phyloP scores from a whole-genome alignment of 2,888 invertebrate species.

The Colletes collaris region DNA sequence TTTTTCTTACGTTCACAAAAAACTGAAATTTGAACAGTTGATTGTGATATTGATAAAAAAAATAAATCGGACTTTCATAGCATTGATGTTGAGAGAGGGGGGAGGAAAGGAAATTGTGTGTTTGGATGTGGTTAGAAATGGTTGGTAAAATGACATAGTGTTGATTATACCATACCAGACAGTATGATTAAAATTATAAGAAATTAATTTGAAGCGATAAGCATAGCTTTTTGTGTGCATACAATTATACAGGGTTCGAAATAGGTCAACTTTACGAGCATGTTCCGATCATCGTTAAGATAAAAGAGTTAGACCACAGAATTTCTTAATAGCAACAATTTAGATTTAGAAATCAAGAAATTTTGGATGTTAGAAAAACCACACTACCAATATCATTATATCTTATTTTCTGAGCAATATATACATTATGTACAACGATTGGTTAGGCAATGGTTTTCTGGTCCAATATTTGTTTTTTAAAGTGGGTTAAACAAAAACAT shows the following conservation, averaged over 20 bases:
- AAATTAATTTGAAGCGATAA: conserved; percentile 12
- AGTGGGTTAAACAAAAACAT: too few relatives aligned
- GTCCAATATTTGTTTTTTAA: too few relatives aligned
- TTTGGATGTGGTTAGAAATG: conserved; percentile 13
- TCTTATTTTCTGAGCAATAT: too few relatives aligned
- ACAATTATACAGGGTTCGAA: not conserved
- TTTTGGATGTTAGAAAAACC: too few relatives aligned
- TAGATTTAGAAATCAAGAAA: too few relatives aligned
- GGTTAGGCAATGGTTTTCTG: too few relatives aligned
- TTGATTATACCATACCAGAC: not conserved
- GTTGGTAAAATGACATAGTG: conserved; percentile 10
- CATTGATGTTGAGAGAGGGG: conserved; percentile 76
- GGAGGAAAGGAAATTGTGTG: conserved; percentile 10
- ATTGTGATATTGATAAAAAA: conserved; percentile 3
- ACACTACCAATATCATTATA: too few relatives aligned
- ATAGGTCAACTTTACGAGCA: too few relatives aligned
- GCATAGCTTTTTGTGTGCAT: conserved; percentile 10
- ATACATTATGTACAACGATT: too few relatives aligned
- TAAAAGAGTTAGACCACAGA: too few relatives aligned
- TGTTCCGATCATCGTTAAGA: too few relatives aligned
- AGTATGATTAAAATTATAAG: not conserved
- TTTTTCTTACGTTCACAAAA: not conserved
- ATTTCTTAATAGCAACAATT: too few relatives aligned
- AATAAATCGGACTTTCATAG: conserved; percentile 32
- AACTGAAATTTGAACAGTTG: not conserved